Conservation (phyloP, 1,140 invertebrate genomes). For the Asbolus verrucosus region DNA sequence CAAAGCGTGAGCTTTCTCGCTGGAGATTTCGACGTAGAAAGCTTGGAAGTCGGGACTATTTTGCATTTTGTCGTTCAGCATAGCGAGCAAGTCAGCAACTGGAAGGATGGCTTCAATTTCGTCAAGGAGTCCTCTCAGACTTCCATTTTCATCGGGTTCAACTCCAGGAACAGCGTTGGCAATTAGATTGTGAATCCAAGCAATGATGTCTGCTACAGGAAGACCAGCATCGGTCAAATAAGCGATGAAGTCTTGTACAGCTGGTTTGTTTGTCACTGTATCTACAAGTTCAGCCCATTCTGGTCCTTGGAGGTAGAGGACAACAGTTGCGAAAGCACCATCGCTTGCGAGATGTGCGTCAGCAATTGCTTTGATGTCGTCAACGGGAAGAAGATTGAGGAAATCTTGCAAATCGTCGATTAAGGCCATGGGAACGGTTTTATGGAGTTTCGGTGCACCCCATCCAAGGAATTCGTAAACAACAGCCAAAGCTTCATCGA, state of each 20-base stretch:
- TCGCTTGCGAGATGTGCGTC: constrained; percentile 47
- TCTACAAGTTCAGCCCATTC: constrained; percentile 51
- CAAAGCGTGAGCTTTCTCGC: constrained; percentile 44
- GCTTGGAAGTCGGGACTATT: constrained; percentile 52
- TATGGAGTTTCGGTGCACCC: background rate
- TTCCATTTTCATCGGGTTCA: constrained; percentile 36
- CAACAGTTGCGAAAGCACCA: constrained; percentile 30
- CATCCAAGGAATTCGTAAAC: constrained; percentile 50
- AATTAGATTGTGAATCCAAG: constrained; percentile 44
- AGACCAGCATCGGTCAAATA: constrained; percentile 47
- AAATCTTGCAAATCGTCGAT: constrained; percentile 47
- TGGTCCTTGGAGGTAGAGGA: background rate
- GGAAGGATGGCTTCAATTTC: constrained; percentile 48
- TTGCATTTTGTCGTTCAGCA: constrained; percentile 48
- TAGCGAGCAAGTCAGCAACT: constrained; percentile 34
- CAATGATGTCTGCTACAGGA: constrained; percentile 41
- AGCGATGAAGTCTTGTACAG: constrained; percentile 41
- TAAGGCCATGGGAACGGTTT: constrained; percentile 43
- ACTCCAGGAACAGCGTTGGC: constrained; percentile 20
- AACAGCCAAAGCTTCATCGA: constrained; percentile 42
- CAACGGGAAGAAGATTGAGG: constrained; percentile 48
- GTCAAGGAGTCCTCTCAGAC: constrained; percentile 44
- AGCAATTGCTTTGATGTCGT: constrained; percentile 23
- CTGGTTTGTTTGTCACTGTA: constrained; percentile 19
- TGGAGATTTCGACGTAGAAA: constrained; percentile 50